Conservation (phyloP, 2,797 vertebrate genomes). For the Helarctos malayanus region DNA sequence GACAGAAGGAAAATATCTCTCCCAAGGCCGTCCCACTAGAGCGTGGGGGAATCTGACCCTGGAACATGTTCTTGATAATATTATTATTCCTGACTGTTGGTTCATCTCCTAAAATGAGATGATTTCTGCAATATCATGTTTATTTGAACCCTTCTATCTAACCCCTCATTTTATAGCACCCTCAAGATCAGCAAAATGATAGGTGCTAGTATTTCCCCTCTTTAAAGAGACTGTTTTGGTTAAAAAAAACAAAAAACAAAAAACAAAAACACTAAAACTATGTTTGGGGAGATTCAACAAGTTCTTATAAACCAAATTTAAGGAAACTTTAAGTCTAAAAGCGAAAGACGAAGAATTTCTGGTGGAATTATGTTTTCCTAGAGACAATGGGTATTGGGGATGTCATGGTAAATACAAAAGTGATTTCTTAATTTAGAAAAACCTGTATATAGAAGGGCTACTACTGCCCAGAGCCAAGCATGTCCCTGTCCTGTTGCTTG, state of each 20-base stretch:
- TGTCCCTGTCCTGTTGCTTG: background rate
- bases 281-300: background rate
- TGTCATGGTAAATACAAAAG: background rate
- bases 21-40: background rate
- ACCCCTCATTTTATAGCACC: background rate
- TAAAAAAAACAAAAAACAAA: background rate
- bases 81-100: background rate
- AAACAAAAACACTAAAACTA: background rate
- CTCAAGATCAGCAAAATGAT: background rate
- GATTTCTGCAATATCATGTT: background rate
- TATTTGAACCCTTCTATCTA: background rate
- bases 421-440: constrained; percentile 20
- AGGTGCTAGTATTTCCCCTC: background rate
- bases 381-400: background rate
- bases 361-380: background rate
- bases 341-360: background rate
- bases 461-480: background rate
- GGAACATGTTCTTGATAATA: background rate
- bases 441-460: background rate
- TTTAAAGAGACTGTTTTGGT: constrained; percentile 31
- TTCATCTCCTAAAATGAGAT: background rate
- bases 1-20: constrained; percentile 5
- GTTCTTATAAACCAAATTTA: background rate
- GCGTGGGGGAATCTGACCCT: background rate
- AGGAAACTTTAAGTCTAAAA: background rate